Base-by-base conservation (phyloP, 1,140 invertebrate genomes). In the Alviniconcha marisindica region DNA sequence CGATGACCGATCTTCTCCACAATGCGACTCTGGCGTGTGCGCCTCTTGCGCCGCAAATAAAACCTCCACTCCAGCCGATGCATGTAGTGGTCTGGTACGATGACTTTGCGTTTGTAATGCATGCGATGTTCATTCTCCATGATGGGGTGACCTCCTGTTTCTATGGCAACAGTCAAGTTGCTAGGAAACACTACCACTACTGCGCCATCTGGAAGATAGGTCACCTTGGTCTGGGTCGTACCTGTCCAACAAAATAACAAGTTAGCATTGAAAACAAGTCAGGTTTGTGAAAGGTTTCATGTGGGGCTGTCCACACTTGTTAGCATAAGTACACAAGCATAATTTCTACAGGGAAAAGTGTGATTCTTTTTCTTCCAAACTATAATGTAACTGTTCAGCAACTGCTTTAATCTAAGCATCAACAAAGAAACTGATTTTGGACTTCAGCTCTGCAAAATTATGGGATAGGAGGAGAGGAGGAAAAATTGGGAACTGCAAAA, bases 41-140 rank as follows among this genome's bases (percentile, higher is more conserved):
- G 15, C 89, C 89, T 18, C 80, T 91, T 91, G 33, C 91, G 89
- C 0, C 92, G 87, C 74, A 93, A 87, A 84, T 93, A 93, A 84
- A 98, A 99, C 60, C 97, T 94, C 98, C 98, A 99, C 93, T 99
- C 97, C 85, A 99, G 97, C 83, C 97, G 94, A 91, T 99, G 99
- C 0, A 97, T 96, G 36, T 98, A 93, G 90, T 98, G 84, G 54
- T 89, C 88, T 15, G 92, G 90, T 14, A 90, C 96, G 56, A 98
- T 94, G 95, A 98, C 97, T 94, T 98, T 97, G 21, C 97, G 96
- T 93, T 98, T 97, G 1, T 98, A 96, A 2, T 97, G 97, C 87
- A 98, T 94, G 3, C 96, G 96, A 0, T 97, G 96, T 93, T 98
- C 96, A 38, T 90, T 91, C 81, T 90, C 91, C 42, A 98, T 93